phyloP scores from a whole-genome alignment of 2,113 vertebrate genomes.

The Nansenia antarctica region DNA sequence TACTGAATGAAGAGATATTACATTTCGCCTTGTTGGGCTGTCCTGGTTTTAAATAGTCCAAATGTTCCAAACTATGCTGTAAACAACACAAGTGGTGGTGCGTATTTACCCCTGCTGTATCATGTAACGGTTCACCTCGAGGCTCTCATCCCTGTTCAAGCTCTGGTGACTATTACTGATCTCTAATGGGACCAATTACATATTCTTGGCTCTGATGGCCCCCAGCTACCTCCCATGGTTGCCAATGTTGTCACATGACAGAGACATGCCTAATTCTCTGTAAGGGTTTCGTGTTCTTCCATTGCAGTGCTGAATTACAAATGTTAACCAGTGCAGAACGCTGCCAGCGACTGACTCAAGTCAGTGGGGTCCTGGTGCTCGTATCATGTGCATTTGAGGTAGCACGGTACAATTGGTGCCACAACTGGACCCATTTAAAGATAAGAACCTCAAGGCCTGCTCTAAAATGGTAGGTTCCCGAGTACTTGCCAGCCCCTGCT shows the following conservation, averaged over 20 bases:
- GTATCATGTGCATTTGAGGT: not conserved
- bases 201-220: constrained; percentile 19
- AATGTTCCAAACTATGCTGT: constrained; percentile 51
- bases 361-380: not conserved
- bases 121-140: constrained; percentile 1
- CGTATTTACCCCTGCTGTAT: constrained; percentile 23
- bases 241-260: constrained; percentile 7
- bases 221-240: constrained; percentile 3
- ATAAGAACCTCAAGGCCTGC: not conserved
- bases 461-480: not conserved
- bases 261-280: not conserved
- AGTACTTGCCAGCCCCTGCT: not conserved
- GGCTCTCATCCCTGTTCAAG: not conserved
- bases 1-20: constrained; percentile 56
- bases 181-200: constrained; percentile 25
- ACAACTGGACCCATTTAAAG: constrained; percentile 3
- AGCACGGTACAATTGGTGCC: not conserved
- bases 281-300: not conserved
- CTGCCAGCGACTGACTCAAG: constrained; percentile 5
- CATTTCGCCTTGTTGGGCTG: constrained; percentile 62
- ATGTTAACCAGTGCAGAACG: constrained; percentile 1
- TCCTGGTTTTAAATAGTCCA: constrained; percentile 60
- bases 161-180: constrained; percentile 7
- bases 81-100: constrained; percentile 55
- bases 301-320: constrained; percentile 12